A percentile compares a stretch with the other conserved stretches of the same genome.
These are phyloP conservation scores for Teleogryllus occipitalis DNA, from an alignment of 1,140 invertebrate species.

Conservation along the genomic window DNA sequence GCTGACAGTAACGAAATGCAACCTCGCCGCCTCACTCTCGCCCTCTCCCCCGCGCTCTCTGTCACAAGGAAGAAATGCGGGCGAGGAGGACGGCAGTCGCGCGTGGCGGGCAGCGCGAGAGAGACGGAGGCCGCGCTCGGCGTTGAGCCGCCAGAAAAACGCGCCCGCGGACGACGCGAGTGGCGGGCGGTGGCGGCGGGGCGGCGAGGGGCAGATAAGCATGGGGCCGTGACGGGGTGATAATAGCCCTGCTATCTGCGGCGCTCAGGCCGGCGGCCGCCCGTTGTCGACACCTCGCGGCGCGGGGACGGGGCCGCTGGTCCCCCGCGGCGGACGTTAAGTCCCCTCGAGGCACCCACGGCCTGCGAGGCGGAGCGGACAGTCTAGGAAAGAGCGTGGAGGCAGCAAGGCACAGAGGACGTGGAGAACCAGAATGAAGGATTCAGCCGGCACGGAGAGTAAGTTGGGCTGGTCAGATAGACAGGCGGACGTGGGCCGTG, in stretches of 20 bases:
- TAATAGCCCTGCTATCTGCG: neutral
- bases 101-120: neutral
- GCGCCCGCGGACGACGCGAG: neutral
- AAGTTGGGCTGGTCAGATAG: too few relatives aligned
- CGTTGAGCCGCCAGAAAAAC: too few relatives aligned
- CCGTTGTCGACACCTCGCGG: neutral
- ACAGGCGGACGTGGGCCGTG: too few relatives aligned
- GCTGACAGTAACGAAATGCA: slow-evolving; percentile 9
- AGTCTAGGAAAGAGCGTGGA: neutral
- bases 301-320: too few relatives aligned
- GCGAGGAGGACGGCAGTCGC: neutral
- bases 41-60: neutral
- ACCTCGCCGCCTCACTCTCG: neutral
- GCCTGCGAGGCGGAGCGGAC: neutral
- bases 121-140: neutral
- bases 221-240: neutral
- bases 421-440: too few relatives aligned
- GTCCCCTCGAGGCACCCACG: neutral
- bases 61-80: neutral
- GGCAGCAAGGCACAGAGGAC: too few relatives aligned
- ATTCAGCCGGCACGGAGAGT: too few relatives aligned
- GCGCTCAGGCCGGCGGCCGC: neutral
- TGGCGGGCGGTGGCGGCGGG: too few relatives aligned
- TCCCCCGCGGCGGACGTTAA: too few relatives aligned
- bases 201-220: neutral